Conservation (phyloP, 1,140 invertebrate species). For the Leptopilina clavipes region DNA sequence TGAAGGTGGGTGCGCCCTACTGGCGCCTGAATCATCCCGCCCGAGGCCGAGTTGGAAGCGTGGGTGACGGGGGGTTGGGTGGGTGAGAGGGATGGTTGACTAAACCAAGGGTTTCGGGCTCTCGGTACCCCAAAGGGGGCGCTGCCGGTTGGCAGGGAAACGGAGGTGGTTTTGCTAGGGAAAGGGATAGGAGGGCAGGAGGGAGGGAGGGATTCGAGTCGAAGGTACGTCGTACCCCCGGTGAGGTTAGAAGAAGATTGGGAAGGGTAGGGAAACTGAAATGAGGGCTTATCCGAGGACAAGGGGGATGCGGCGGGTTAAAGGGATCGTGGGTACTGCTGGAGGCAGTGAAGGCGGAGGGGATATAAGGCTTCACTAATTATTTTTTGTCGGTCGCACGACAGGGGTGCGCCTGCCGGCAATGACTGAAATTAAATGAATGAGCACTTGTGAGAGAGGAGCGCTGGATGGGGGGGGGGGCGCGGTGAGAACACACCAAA, state of each 20-base stretch:
- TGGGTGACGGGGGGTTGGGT: constrained; percentile 43
- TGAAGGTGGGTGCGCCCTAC: constrained; percentile 73
- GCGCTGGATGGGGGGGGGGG: too few species aligned
- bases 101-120: constrained; percentile 47
- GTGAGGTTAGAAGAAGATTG: too few species aligned
- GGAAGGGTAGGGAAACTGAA: neutral
- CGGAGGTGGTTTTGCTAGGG: constrained; percentile 71
- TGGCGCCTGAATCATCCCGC: constrained; percentile 69
- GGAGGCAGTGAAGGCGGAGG: constrained; percentile 22
- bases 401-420: constrained; percentile 68
- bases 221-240: constrained; percentile 38
- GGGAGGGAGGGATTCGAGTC: constrained; percentile 39
- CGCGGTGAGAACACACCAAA: too few species aligned
- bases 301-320: constrained; percentile 10
- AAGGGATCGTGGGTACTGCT: constrained; percentile 20
- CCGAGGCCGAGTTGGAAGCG: constrained; percentile 60
- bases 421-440: constrained; percentile 46
- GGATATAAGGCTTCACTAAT: constrained; percentile 63
- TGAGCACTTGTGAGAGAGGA: constrained; percentile 60
- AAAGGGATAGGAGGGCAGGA: constrained; percentile 46
- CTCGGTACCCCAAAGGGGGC: constrained; percentile 48
- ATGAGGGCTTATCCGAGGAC: constrained; percentile 37
- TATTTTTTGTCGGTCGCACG: constrained; percentile 59
- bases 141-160: constrained; percentile 62
- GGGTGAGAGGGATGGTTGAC: constrained; percentile 47